Percentiles rank a stretch among this genome's conserved stretches.
phyloP scores from a whole-genome alignment of 2,888 invertebrate species.

The Pteria penguin region DNA sequence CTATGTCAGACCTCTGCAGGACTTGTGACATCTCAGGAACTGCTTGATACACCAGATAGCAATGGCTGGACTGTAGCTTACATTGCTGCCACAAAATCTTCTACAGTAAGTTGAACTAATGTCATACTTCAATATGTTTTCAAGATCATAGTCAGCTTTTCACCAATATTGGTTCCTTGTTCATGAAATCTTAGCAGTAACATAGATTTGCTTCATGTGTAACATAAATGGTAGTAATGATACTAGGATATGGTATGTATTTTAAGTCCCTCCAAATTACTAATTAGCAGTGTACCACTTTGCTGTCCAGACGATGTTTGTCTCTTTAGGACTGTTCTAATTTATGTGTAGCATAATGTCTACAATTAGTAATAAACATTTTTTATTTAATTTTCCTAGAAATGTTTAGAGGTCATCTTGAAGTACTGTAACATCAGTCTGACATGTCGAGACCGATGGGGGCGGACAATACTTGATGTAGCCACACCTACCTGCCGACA shows the following conservation, averaged over 20 bases:
- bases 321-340: too few species aligned
- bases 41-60: conserved; percentile 60
- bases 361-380: neutral
- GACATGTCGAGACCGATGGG: conserved; percentile 65
- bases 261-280: too few species aligned
- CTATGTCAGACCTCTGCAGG: conserved; percentile 12
- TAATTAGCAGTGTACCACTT: too few species aligned
- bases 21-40: conserved; percentile 42
- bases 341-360: neutral
- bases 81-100: conserved; percentile 68
- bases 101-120: conserved; percentile 57
- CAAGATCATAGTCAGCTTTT: too few species aligned
- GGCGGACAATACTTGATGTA: conserved; percentile 67
- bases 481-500: conserved; percentile 66
- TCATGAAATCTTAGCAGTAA: too few species aligned
- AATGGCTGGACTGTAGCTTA: conserved; percentile 75
- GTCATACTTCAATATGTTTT: too few species aligned
- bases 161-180: too few species aligned
- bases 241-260: too few species aligned
- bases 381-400: conserved; percentile 55
- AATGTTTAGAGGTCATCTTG: conserved; percentile 69
- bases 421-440: conserved; percentile 66
- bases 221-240: too few species aligned
- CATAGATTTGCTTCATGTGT: too few species aligned
- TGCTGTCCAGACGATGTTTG: too few species aligned